Conservation (phyloP, 2,888 invertebrate species). For the Scaptomyza reducta region DNA sequence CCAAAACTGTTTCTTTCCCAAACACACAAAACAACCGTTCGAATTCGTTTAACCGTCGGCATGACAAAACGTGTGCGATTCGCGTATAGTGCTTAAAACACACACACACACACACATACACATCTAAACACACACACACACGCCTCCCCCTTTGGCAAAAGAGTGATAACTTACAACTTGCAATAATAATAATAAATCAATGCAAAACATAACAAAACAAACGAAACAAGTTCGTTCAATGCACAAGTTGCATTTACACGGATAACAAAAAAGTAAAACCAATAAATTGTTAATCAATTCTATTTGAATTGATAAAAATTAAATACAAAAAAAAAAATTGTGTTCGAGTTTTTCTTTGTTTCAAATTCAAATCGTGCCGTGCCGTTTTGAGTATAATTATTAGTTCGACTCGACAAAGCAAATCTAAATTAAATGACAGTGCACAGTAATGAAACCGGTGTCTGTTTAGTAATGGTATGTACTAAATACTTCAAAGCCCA, state of each 20-base stretch:
- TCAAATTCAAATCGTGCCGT: slow-evolving; percentile 34
- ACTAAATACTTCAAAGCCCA: slow-evolving; percentile 30
- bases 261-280: not conserved
- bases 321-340: slow-evolving; percentile 7
- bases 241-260: slow-evolving; percentile 24
- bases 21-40: slow-evolving; percentile 7
- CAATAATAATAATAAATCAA: slow-evolving; percentile 3
- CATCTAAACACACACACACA: not conserved
- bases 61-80: slow-evolving; percentile 35
- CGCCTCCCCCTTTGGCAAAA: not conserved
- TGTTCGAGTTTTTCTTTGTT: slow-evolving; percentile 18
- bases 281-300: slow-evolving; percentile 30
- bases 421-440: slow-evolving; percentile 83
- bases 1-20: slow-evolving; percentile 28
- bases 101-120: slow-evolving; percentile 5
- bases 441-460: slow-evolving; percentile 84
- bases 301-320: slow-evolving; percentile 19
- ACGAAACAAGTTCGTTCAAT: slow-evolving; percentile 31
- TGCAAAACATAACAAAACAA: slow-evolving; percentile 17
- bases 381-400: slow-evolving; percentile 55
- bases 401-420: slow-evolving; percentile 64
- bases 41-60: slow-evolving; percentile 59
- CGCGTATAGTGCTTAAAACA: slow-evolving; percentile 18
- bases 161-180: slow-evolving; percentile 29
- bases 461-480: slow-evolving; percentile 84